Conservation (phyloP, 2,113 vertebrate species). For the Pitta sordida region DNA sequence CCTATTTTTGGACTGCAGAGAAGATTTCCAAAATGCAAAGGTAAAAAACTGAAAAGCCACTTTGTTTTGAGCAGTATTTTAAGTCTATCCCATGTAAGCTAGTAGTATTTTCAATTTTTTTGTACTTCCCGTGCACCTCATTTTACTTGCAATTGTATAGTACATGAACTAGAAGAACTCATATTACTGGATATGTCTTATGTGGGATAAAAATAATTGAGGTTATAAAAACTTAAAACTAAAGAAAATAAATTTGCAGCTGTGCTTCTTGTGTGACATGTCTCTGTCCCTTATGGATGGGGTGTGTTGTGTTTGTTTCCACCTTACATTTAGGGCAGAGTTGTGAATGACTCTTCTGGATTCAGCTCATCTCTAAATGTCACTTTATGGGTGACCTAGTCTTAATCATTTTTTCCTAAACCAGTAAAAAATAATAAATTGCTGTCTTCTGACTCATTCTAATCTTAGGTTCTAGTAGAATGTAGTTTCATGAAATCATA, state of each 20-base stretch:
- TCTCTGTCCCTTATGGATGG: constrained; percentile 33
- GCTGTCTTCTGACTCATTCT: neutral
- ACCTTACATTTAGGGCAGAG: neutral
- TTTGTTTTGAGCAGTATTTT: neutral
- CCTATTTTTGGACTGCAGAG: neutral
- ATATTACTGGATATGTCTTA: constrained; percentile 14
- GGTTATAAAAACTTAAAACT: constrained; percentile 26
- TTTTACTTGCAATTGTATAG: constrained; percentile 18
- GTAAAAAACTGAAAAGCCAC: neutral
- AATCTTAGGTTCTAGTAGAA: neutral
- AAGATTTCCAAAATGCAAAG: neutral
- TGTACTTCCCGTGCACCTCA: neutral
- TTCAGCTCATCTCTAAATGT: neutral
- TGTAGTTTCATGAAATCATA: neutral
- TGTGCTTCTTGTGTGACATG: constrained; percentile 36
- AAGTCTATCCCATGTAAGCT: neutral
- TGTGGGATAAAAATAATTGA: constrained; percentile 18
- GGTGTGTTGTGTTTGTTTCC: neutral
- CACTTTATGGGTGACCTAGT: neutral
- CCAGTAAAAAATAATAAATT: neutral
- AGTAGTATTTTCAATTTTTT: neutral
- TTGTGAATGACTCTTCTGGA: neutral
- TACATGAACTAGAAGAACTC: neutral
- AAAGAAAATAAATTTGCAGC: constrained; percentile 46
- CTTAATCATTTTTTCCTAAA: neutral